phyloP scores from a whole-genome alignment of 2,113 vertebrate genomes.

The Dromaius novaehollandiae region DNA sequence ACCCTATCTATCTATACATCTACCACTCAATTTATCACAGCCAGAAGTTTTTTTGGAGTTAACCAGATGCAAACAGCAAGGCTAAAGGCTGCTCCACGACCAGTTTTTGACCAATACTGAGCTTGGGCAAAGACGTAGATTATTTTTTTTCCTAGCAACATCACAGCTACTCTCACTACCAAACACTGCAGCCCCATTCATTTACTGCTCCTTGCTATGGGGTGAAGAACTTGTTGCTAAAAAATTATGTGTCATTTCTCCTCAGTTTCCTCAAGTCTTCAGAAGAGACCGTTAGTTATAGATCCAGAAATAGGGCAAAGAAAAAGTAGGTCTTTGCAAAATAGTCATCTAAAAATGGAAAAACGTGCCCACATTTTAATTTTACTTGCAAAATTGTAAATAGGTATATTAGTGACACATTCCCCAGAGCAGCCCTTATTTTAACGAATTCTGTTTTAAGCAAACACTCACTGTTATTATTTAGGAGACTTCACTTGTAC shows the following conservation, averaged over 20 bases:
- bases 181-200: neutral
- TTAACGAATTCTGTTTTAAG: neutral
- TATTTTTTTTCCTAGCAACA: neutral
- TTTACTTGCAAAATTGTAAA: neutral
- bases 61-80: neutral
- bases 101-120: neutral
- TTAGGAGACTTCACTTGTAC: neutral
- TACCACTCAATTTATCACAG: neutral
- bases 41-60: neutral
- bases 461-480: neutral
- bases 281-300: neutral
- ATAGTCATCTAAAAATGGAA: neutral
- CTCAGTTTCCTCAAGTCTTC: neutral
- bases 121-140: neutral
- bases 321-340: neutral
- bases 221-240: neutral
- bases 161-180: neutral
- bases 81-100: neutral
- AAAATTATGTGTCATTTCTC: neutral
- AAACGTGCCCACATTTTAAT: neutral
- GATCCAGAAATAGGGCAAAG: neutral
- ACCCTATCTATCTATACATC: neutral
- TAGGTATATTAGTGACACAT: neutral
- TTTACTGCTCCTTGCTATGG: neutral
- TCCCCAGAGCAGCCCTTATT: neutral